Evolutionary conservation across 2,888 invertebrate species (phyloP), one percentile per base, ranked within the genome.

Genomic region (Serrognathus titanus): DNA sequence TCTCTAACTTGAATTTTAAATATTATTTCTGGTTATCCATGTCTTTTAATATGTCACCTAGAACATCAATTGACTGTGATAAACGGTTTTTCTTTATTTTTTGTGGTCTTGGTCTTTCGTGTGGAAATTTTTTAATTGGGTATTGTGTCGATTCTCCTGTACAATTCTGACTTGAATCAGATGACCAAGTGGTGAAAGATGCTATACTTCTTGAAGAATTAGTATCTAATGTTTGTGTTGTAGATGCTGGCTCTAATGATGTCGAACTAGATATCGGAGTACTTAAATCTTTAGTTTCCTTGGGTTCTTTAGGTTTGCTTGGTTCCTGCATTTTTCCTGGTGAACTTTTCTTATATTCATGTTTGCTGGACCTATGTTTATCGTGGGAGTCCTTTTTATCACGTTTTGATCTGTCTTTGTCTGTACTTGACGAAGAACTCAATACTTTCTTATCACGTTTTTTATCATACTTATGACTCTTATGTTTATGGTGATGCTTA

Each of bases 31-130:
- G 70, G 57, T 72, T 74, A 58, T 73, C 74, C 77, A 77, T 77
- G 60, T 73, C 70, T 63, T 76, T 76, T 47, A 77, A 62, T 55
- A 77, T 77, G 67, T 77, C 76, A 46, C 77, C 77, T 45, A 77
- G 68, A 46, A 77, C 67, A 61, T 77, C 77, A 12, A 75, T 69
- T 6, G 74, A 74, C 24, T 31, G 24, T 51, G 73, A 71, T 41
- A 67, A 68, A 58, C 48, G 70, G 64, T 20, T 62, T 67, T 64
- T 74, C 73, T 48, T 71, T 63, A 40, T 62, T 59, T 65, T 70
- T 73, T 46, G 64, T 57, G 2, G 67, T 56, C 59, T 69, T 69
- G 38, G 69, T 62, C 71, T 73, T 46, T 61, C 46, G 1, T 64
- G 60, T 8, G 53, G 40, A 12, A 47, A 13, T 61, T 60, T 64